phyloP scores from a whole-genome alignment of 2,797 vertebrate species.

The Jordanella pulchra region DNA sequence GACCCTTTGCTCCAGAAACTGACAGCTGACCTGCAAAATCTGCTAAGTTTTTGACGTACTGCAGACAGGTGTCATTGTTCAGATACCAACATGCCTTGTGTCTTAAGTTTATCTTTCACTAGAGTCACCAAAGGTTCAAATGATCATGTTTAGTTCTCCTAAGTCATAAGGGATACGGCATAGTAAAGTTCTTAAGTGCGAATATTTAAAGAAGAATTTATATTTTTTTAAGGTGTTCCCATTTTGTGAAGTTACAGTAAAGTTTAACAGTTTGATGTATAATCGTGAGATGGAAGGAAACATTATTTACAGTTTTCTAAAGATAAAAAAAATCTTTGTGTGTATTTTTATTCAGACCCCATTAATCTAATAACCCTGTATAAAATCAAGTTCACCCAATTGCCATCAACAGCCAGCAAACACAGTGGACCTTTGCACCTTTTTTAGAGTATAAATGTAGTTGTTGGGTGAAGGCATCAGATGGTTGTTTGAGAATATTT shows the following conservation, averaged over 20 bases:
- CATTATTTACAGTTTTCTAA: background rate
- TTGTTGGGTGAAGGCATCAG: no score
- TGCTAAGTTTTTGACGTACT: slow-evolving; percentile 34
- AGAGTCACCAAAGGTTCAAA: background rate
- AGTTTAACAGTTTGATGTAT: no score
- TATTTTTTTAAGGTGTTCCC: background rate
- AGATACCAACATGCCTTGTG: slow-evolving; percentile 36
- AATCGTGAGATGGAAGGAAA: background rate
- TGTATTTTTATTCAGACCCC: no score
- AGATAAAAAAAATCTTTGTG: background rate
- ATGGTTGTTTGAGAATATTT: no score
- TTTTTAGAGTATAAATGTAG: no score
- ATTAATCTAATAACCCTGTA: no score
- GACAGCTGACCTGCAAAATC: slow-evolving; percentile 44
- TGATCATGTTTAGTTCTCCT: background rate
- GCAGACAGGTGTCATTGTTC: slow-evolving; percentile 42
- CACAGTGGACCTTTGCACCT: no score
- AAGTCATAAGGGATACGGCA: background rate
- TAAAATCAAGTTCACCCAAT: no score
- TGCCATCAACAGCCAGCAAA: no score
- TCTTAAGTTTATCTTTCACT: background rate
- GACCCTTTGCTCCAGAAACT: slow-evolving; percentile 23
- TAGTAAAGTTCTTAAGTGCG: background rate
- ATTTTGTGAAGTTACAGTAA: slow-evolving; percentile 4
- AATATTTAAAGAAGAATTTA: background rate